Evolutionary conservation across 2,888 invertebrate genomes (phyloP).

Genomic region (Dolichomitus sp.): DNA sequence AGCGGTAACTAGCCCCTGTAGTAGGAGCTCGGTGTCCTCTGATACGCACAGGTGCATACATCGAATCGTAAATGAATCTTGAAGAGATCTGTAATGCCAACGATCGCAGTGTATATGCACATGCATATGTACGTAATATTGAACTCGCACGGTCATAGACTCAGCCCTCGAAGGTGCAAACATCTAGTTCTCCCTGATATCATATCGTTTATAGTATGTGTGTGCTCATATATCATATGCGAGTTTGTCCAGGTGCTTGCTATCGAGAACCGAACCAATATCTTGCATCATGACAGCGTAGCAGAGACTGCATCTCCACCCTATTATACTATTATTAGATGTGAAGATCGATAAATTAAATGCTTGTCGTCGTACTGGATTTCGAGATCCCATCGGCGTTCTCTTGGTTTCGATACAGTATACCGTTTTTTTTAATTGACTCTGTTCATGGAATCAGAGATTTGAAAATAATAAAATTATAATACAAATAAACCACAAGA

Average conservation of each 20-base stretch:
- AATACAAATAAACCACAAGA: too few relatives aligned
- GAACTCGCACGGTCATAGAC: constrained; percentile 1
- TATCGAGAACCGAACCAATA: constrained; percentile 25
- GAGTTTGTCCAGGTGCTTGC: constrained; percentile 20
- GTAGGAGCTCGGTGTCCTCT: constrained; percentile 14
- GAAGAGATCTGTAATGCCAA: constrained; percentile 49
- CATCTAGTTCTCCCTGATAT: constrained; percentile 35
- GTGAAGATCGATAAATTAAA: constrained; percentile 6
- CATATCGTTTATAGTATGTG: background rate
- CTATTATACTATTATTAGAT: background rate
- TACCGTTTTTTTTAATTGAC: background rate
- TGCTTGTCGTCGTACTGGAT: background rate
- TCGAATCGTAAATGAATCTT: constrained; percentile 55
- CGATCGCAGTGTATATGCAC: constrained; percentile 44
- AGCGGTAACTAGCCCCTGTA: constrained; percentile 14
- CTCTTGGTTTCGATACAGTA: background rate
- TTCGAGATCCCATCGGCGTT: background rate
- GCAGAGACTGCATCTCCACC: background rate
- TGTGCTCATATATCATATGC: background rate
- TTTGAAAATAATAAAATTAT: too few relatives aligned
- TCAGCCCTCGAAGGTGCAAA: constrained; percentile 47
- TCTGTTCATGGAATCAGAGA: too few relatives aligned
- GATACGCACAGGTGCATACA: constrained; percentile 35
- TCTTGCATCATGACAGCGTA: background rate
- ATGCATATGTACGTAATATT: constrained; percentile 21